phyloP scores from a whole-genome alignment of 2,888 invertebrate genomes.

The Eupithecia centaureata region DNA sequence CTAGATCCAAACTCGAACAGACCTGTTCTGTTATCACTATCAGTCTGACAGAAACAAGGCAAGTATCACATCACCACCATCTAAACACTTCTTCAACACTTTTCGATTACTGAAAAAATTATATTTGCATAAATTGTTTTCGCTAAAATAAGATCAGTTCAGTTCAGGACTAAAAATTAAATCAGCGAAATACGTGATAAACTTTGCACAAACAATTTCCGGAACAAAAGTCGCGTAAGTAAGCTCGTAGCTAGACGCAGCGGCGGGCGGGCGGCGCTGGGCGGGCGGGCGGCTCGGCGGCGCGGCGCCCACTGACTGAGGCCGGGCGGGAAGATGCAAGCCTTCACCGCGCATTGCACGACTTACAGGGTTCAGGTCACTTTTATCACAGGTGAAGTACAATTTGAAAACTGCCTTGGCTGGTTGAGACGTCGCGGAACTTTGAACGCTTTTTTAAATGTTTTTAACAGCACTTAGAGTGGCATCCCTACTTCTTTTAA shows the following conservation, averaged over 20 bases:
- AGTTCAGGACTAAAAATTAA: not conserved
- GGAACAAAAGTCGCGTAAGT: not conserved
- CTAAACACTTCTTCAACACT: not conserved
- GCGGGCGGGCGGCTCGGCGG: constrained; percentile 49
- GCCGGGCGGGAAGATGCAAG: constrained; percentile 37
- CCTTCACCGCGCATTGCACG: not conserved
- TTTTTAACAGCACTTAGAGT: too few relatives aligned
- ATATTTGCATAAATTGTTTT: not conserved
- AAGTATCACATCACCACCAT: not conserved
- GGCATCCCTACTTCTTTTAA: too few relatives aligned
- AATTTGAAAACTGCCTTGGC: not conserved
- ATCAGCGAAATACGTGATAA: not conserved
- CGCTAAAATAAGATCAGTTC: not conserved
- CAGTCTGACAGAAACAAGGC: not conserved
- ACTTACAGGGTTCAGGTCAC: not conserved
- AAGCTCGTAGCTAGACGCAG: not conserved
- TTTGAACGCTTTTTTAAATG: not conserved
- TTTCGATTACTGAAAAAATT: not conserved
- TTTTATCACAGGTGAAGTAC: not conserved
- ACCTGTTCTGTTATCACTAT: not conserved
- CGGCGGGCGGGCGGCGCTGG: constrained; percentile 42
- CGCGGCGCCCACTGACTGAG: constrained; percentile 50
- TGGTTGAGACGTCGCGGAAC: not conserved
- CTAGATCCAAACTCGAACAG: not conserved
- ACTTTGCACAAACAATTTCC: not conserved